Conservation (phyloP, 2,113 vertebrate species). For the Chlamydotis undulata region DNA sequence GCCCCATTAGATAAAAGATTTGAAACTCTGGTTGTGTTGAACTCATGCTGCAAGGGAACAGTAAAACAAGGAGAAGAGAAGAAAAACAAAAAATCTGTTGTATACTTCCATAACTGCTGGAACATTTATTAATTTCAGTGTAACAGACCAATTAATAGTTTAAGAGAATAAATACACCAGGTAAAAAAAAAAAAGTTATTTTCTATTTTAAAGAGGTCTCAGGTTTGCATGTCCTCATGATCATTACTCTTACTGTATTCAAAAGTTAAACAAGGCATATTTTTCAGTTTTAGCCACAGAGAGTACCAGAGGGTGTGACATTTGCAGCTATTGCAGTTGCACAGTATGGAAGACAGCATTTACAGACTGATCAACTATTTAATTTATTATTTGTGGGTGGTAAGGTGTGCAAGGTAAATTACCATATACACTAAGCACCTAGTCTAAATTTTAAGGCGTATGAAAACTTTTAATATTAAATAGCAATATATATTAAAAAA, state of each 20-base stretch:
- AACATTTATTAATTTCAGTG: not conserved
- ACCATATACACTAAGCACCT: not conserved
- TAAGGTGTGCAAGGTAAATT: not conserved
- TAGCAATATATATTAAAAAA: not conserved
- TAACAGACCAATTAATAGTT: not conserved
- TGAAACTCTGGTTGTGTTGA: not conserved
- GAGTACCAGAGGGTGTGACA: too few species aligned
- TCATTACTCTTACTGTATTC: not conserved
- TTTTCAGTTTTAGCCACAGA: not conserved
- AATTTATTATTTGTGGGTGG: not conserved
- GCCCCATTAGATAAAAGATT: not conserved
- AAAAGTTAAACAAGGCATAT: not conserved
- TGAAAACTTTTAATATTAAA: not conserved
- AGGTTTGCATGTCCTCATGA: not conserved
- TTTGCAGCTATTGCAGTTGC: not conserved
- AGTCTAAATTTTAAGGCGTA: not conserved
- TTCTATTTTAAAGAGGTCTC: not conserved
- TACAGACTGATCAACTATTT: not conserved
- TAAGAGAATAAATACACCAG: not conserved
- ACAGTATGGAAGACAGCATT: not conserved
- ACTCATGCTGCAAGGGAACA: not conserved
- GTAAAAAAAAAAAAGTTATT: not conserved
- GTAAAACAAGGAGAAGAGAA: accelerated
- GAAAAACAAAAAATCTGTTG: not conserved
- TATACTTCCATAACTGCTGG: not conserved